Evolutionary conservation across 92 coral and sea anemone species (phyloP), one percentile per base, ranked within the genome.

Genomic region (Parazoanthus darwini): DNA sequence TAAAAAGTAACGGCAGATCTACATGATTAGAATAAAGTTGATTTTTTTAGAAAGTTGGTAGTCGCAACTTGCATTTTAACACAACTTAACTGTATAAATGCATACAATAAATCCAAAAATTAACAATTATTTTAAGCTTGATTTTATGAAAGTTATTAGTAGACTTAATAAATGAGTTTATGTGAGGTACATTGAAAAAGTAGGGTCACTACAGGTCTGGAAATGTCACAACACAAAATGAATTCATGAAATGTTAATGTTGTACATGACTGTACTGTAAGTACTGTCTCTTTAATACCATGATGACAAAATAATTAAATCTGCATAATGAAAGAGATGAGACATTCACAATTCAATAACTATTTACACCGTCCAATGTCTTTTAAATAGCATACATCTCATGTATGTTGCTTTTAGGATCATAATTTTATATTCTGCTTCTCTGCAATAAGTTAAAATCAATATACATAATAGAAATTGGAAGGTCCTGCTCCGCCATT

Each of bases 391-490:
- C 86, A 90, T 91, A 95, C 96, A 95, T 84, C 87, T 56, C 79
- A 86, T 93, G 94, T 87, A 76, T 70, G 88, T 82, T 85, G 66
- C 81, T 91, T 77, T 72, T 95, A 74, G 67, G 68, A 89, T 90
- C 92, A 86, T 88, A 89, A 94, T 89, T 79, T 91, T 51, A 90
- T 50, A 79, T 67, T 63, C 63, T 73, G 70, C 85, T 58, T 66
- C 63, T 48, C 87, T 71, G 59, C 23, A 84, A 84, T 84, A 84
- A 84, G 87, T 84, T 84, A 84, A 80, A 71, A 44, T 94, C 91
- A 95, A 80, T 95, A 95, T 25, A 95, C 98, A 56, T 92, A 95
- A 90, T 95, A 95, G 87, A 95, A 92, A 88, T 91, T 91, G 59
- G 98, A 90, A 23, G 94, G 72, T n/a, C 93, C 96, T 42, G 88